Evolutionary conservation across 2,888 invertebrate species (phyloP).

Genomic region (Drosophila pegasa): DNA sequence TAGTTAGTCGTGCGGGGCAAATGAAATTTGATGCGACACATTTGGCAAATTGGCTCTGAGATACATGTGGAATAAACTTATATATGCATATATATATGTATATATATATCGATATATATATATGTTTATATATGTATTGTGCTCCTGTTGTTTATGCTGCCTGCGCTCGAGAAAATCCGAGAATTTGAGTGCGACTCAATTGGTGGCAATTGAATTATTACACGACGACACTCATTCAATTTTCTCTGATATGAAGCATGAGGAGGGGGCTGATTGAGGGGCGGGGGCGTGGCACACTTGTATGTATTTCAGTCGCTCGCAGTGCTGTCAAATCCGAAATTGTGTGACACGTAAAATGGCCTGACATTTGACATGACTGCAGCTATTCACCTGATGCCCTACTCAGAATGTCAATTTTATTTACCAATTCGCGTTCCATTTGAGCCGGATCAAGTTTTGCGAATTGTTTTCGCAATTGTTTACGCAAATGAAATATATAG

Average conservation of each 20-base stretch:
- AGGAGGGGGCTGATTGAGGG: background rate
- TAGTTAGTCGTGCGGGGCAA: constrained; percentile 8
- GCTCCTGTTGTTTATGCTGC: constrained; percentile 34
- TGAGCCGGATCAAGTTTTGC: background rate
- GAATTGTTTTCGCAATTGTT: background rate
- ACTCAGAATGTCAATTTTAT: constrained; percentile 7
- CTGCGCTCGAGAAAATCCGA: constrained; percentile 66
- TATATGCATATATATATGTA: constrained; percentile 12
- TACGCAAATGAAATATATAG: background rate
- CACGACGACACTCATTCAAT: constrained; percentile 79
- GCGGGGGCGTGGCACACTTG: background rate
- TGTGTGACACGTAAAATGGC: constrained; percentile 55
- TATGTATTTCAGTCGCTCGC: constrained; percentile 45
- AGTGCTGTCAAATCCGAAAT: constrained; percentile 52
- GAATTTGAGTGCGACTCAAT: constrained; percentile 73
- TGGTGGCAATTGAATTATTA: constrained; percentile 79
- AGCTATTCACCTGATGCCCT: constrained; percentile 32
- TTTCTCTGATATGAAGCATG: constrained; percentile 43
- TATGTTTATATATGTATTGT: constrained; percentile 17
- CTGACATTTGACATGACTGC: constrained; percentile 29
- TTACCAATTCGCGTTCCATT: background rate
- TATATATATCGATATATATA: constrained; percentile 14
- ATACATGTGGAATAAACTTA: background rate
- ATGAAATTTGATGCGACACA: constrained; percentile 73
- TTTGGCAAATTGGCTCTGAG: constrained; percentile 72